Evolutionary conservation across 2,113 vertebrate genomes (phyloP).

Genomic region (Misgurnus mizolepis): DNA sequence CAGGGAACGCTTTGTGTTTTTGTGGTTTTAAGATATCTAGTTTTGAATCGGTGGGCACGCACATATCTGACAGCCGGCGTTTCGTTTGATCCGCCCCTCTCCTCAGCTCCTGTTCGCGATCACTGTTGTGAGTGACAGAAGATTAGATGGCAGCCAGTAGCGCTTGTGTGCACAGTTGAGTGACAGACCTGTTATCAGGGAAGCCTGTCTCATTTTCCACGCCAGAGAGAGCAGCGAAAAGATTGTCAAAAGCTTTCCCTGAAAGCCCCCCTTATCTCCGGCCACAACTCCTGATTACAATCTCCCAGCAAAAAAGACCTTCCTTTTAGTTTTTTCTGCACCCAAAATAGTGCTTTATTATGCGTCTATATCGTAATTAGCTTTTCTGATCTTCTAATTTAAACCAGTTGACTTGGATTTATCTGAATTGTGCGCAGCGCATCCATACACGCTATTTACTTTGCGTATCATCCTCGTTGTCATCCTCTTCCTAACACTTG

Average conservation of each 20-base stretch:
- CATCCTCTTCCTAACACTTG: neutral
- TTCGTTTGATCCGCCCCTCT: constrained; percentile 27
- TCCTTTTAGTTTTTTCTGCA: constrained; percentile 1
- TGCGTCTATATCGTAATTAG: neutral
- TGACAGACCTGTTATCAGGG: constrained; percentile 46
- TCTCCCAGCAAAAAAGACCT: constrained; percentile 55
- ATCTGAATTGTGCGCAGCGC: neutral
- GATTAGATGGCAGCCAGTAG: constrained; percentile 54
- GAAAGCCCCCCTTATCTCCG: constrained; percentile 50
- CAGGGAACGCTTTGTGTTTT: constrained; percentile 1
- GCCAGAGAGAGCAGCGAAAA: constrained; percentile 23
- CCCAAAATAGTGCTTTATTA: neutral
- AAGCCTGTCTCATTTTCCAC: constrained; percentile 50
- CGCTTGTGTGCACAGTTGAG: constrained; percentile 58
- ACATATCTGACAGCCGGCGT: constrained; percentile 7
- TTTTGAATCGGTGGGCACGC: neutral
- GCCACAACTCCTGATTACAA: constrained; percentile 53
- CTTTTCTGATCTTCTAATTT: neutral
- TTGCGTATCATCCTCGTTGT: neutral
- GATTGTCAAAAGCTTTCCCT: constrained; percentile 30
- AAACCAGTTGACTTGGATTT: neutral
- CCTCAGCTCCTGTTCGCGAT: constrained; percentile 7
- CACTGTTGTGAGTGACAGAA: constrained; percentile 59
- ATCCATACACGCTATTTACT: constrained; percentile 14
- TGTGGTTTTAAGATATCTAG: constrained; percentile 5